phyloP scores from a whole-genome alignment of 2,797 vertebrate species.

The Lagocephalus sceleratus region DNA sequence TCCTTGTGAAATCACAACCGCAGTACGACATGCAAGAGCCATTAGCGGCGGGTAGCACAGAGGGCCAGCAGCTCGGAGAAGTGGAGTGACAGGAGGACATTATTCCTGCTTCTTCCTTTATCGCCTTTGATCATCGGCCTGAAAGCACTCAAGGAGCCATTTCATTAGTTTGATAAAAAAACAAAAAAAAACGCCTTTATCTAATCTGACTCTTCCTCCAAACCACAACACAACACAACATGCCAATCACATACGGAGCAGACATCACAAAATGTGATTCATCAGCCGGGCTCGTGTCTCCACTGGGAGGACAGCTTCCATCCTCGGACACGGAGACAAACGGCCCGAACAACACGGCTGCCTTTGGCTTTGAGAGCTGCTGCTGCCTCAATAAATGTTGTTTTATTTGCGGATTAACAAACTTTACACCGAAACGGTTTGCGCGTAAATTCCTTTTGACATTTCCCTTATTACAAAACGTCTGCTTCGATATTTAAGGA shows the following conservation, averaged over 20 bases:
- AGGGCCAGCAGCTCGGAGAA: not conserved
- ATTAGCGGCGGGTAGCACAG: slow-evolving; percentile 11
- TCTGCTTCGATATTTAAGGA: slow-evolving; percentile 11
- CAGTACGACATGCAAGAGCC: slow-evolving; percentile 27
- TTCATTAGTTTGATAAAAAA: slow-evolving; percentile 15
- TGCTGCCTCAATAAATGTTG: not conserved
- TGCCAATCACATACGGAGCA: not conserved
- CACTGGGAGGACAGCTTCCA: no score
- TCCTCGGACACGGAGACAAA: no score
- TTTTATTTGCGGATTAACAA: slow-evolving; percentile 2
- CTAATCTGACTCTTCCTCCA: slow-evolving; percentile 1
- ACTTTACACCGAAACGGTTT: not conserved
- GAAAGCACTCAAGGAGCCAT: slow-evolving; percentile 6
- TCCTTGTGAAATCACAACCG: slow-evolving; percentile 33
- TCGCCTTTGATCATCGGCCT: slow-evolving; percentile 1
- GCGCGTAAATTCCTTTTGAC: no score
- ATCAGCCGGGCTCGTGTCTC: not conserved
- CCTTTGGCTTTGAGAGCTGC: no score
- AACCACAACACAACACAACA: slow-evolving; percentile 13
- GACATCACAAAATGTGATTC: not conserved
- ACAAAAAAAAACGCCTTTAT: slow-evolving; percentile 16
- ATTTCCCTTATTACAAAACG: not conserved
- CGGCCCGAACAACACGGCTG: no score
- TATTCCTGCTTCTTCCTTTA: slow-evolving; percentile 5
- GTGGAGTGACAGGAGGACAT: slow-evolving; percentile 1